Evolutionary conservation across 1,140 invertebrate genomes (phyloP), one percentile per base, ranked within the genome.

Genomic region (Zaprionus kolodkinae): DNA sequence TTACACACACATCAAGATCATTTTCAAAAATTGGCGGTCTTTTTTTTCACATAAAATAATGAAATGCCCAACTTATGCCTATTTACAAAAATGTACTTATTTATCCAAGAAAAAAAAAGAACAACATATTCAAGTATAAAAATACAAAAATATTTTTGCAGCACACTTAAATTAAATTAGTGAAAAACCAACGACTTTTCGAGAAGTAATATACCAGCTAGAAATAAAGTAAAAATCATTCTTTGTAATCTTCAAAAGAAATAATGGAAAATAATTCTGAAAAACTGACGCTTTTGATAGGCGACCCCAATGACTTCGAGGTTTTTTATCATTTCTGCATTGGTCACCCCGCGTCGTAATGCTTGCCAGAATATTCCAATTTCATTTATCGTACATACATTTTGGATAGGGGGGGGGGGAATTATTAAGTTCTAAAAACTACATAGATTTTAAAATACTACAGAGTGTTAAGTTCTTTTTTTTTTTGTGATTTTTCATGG

Each of bases 381-480:
- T 25, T 10, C 21, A 45, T 81, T 77, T 45, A 83, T 66, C 63
- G 75, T 75, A 78, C 52, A 84, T 70, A 21, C 21, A 40, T 75
- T 33, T 79, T 12, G 11, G 59, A 43, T 60, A 70, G 65, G 74
- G 71, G 77, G 73, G 65, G 74, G 71, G 77, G 73, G 76, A 33
- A 74, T 45, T 84, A 88, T 68, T 9, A 55, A 12, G 17, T 11
- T 71, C 43, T 79, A 76, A 84, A 81, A 77, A 81, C 79, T 88
- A 78, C 79, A 67, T 79, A 87, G 66, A 81, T 65, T 76, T 72
- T 81, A 87, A 87, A 88, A 88, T 67, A 71, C 85, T 87, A 87
- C 84, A 63, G 77, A 88, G 17, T 12, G 45, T 50, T 50, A 50
- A 50, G 15, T 50, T 48, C 9, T 17, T 38, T 11, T 38, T 25